Percentiles rank a stretch among this genome's conserved stretches.
These are phyloP conservation scores for Oppia nitens DNA, from an alignment of 1,140 invertebrate genomes.

Conservation along the genomic window DNA sequence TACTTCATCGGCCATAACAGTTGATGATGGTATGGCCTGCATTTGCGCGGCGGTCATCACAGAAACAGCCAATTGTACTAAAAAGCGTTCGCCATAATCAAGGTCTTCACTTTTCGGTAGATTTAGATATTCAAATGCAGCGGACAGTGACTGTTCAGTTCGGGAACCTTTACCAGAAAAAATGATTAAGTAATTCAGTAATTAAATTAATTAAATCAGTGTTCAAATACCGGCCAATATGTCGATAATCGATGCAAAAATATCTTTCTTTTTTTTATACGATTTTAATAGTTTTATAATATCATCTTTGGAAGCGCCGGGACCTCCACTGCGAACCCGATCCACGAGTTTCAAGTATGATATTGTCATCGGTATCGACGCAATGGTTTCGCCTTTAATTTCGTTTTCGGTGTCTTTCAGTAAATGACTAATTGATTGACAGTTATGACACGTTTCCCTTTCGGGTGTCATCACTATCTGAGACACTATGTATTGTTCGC, in stretches of 20 bases:
- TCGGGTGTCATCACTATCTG: constrained; percentile 1
- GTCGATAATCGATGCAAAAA: constrained; percentile 15
- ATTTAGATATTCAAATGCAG: constrained; percentile 14
- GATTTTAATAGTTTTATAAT: constrained; percentile 9
- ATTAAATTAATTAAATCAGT: too few species aligned
- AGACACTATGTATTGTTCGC: constrained; percentile 10
- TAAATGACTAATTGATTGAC: not conserved
- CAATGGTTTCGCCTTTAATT: constrained; percentile 10
- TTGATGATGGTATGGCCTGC: not conserved
- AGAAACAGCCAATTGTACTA: constrained; percentile 1
- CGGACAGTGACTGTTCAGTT: constrained; percentile 11
- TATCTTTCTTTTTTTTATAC: not conserved
- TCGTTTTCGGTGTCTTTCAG: not conserved
- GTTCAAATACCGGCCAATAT: constrained; percentile 4
- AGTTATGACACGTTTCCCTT: constrained; percentile 11
- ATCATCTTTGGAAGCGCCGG: constrained; percentile 4
- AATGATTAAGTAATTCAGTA: too few species aligned
- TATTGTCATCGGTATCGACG: constrained; percentile 8
- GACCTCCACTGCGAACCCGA: constrained; percentile 10
- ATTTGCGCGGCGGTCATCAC: constrained; percentile 5
- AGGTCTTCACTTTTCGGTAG: constrained; percentile 11
- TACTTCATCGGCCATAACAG: not conserved
- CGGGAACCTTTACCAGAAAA: not conserved
- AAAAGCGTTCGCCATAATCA: constrained; percentile 15
- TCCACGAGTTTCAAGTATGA: constrained; percentile 13